These are phyloP conservation scores for Lasioglossum leucozonium DNA, from an alignment of 2,888 invertebrate species.

Conservation along the genomic window DNA sequence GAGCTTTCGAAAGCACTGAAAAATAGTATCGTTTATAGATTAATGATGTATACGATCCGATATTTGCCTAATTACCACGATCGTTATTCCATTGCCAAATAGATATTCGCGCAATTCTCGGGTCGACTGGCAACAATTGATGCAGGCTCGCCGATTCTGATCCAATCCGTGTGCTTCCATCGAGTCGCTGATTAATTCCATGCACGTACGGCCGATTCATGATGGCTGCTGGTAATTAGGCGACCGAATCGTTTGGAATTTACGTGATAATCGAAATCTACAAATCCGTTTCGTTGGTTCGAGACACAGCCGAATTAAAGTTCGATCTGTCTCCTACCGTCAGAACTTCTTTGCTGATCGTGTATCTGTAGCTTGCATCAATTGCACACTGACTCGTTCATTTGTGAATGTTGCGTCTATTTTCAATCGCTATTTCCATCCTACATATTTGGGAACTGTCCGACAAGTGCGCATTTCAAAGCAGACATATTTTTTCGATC, in stretches of 20 bases:
- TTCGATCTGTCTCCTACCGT: not conserved
- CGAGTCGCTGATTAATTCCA: constrained; percentile 12
- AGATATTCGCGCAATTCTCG: not conserved
- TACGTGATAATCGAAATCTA: not conserved
- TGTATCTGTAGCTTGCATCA: not conserved
- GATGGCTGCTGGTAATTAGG: not conserved
- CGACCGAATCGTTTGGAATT: not conserved
- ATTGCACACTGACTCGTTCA: not conserved
- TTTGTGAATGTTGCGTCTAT: not conserved
- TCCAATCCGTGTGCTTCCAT: not conserved
- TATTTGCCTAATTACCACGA: not conserved
- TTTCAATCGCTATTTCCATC: not conserved
- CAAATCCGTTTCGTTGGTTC: not conserved
- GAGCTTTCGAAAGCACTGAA: not conserved
- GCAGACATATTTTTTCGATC: not conserved
- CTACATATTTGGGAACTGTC: not conserved
- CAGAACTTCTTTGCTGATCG: not conserved
- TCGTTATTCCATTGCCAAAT: not conserved
- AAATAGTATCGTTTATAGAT: not conserved
- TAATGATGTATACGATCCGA: not conserved
- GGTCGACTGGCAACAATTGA: not conserved
- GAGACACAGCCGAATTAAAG: not conserved
- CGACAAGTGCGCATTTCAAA: not conserved
- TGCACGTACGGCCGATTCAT: not conserved
- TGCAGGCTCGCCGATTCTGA: not conserved